Evolutionary conservation across 2,113 vertebrate genomes (phyloP).

Genomic region (Raja brachyura): DNA sequence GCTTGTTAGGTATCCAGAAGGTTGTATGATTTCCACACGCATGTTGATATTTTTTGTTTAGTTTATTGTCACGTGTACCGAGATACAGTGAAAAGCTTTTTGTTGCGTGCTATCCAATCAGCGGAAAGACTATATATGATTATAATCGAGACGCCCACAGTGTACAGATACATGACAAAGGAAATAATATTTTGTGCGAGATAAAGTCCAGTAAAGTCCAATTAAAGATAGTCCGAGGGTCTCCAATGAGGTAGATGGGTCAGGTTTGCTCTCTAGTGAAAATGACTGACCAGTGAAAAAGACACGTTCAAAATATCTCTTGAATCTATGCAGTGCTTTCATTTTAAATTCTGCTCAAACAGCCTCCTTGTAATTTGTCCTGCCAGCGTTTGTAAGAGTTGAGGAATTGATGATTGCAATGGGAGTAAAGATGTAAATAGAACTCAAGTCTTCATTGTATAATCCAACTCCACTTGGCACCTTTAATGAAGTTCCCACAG

Average conservation of each 20-base stretch:
- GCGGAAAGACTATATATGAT: too few relatives aligned
- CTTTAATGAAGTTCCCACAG: background rate
- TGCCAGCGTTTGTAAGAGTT: background rate
- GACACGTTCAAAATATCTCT: background rate
- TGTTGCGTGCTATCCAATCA: too few relatives aligned
- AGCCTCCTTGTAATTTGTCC: background rate
- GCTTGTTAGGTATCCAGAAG: background rate
- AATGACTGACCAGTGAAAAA: background rate
- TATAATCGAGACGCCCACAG: too few relatives aligned
- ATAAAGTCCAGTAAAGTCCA: too few relatives aligned
- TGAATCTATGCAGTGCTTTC: background rate
- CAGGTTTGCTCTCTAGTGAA: background rate
- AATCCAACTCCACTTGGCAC: background rate
- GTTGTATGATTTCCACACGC: background rate
- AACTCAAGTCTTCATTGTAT: background rate
- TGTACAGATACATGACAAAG: too few relatives aligned
- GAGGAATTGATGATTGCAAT: background rate
- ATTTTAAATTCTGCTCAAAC: background rate
- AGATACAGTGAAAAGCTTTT: too few relatives aligned
- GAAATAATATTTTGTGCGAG: too few relatives aligned
- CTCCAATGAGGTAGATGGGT: too few relatives aligned
- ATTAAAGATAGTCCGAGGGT: too few relatives aligned
- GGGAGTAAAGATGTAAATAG: background rate
- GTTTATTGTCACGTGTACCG: too few relatives aligned
- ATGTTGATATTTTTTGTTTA: background rate